phyloP scores from a whole-genome alignment of 2,113 vertebrate genomes.

The Morone saxatilis region DNA sequence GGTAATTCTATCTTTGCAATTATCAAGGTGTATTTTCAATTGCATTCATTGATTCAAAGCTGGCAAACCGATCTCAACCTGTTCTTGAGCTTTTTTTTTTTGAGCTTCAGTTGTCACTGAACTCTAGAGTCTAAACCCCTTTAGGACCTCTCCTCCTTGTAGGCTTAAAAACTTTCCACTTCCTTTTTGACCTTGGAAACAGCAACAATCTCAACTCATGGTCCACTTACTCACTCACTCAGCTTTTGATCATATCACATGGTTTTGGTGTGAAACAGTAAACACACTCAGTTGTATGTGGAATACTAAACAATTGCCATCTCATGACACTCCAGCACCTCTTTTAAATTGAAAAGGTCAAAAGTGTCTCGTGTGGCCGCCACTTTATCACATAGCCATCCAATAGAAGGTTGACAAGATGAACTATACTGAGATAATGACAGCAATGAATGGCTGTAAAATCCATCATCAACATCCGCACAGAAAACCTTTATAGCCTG shows the following conservation, averaged over 20 bases:
- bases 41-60: neutral
- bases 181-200: neutral
- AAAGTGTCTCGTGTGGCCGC: neutral
- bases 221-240: neutral
- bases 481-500: slow-evolving; percentile 9
- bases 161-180: neutral
- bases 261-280: neutral
- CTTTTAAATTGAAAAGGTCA: slow-evolving; percentile 58
- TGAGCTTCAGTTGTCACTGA: neutral
- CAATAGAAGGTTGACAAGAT: slow-evolving; percentile 43
- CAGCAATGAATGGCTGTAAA: slow-evolving; percentile 43
- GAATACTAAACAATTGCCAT: neutral
- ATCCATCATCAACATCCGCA: slow-evolving; percentile 50
- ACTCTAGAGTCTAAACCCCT: neutral
- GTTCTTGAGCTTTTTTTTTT: neutral
- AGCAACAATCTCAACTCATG: neutral
- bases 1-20: neutral
- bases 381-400: neutral
- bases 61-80: neutral
- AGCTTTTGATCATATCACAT: neutral
- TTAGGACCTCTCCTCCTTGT: too few species aligned
- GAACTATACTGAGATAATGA: slow-evolving; percentile 37
- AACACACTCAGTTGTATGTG: neutral
- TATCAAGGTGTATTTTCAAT: neutral
- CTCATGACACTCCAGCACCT: slow-evolving; percentile 15